Evolutionary conservation across 2,797 vertebrate species (phyloP).

Genomic region (Poecile montanus): DNA sequence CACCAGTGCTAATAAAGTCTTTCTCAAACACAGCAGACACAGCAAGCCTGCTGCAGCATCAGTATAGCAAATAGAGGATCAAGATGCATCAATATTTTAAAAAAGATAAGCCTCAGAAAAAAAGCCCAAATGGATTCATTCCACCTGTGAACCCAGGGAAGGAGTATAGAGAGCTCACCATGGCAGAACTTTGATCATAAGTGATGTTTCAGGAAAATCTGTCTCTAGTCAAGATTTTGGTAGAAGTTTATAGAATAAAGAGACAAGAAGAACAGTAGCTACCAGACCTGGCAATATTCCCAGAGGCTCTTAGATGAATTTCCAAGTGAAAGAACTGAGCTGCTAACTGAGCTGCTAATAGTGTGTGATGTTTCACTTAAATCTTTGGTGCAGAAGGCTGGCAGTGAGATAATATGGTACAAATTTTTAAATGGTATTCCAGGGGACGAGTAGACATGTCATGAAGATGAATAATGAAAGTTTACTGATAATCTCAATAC

Average conservation of each 20-base stretch:
- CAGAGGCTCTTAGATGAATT: background rate
- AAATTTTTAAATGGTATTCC: background rate
- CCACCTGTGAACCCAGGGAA: background rate
- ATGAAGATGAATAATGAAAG: background rate
- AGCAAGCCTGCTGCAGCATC: background rate
- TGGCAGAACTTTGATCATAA: background rate
- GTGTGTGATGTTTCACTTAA: background rate
- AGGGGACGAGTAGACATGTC: background rate
- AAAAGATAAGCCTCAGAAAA: background rate
- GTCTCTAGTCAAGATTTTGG: background rate
- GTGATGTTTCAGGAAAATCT: background rate
- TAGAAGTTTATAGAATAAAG: background rate
- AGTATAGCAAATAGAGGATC: background rate
- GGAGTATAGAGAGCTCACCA: background rate
- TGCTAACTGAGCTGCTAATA: background rate
- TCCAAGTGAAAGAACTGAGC: background rate
- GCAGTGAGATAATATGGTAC: background rate
- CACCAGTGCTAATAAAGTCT: background rate
- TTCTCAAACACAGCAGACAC: background rate
- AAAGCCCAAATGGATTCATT: background rate
- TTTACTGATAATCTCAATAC: background rate
- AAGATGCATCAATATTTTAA: background rate
- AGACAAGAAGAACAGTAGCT: background rate
- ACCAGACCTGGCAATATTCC: background rate
- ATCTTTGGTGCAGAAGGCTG: background rate